Evolutionary conservation across 2,888 invertebrate species (phyloP).

Genomic region (Mallateleia sp.): DNA sequence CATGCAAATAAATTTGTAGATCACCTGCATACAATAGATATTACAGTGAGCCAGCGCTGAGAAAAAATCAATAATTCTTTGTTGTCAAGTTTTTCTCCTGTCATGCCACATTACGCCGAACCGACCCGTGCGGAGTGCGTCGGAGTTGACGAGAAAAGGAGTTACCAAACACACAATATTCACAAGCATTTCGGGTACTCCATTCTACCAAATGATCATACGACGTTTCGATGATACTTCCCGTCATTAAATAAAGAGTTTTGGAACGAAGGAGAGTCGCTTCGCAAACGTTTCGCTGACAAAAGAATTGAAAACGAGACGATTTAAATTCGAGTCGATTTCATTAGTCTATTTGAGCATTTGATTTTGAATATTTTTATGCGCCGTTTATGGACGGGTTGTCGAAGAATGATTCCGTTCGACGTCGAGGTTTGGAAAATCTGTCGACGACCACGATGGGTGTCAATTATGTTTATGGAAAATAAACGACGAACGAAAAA

Average conservation of each 20-base stretch:
- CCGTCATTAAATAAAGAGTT: conserved; percentile 38
- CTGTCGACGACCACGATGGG: too few species aligned
- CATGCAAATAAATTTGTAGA: too few species aligned
- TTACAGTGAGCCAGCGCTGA: too few species aligned
- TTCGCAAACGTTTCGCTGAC: background rate
- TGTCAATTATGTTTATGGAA: background rate
- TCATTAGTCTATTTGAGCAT: background rate
- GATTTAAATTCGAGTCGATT: background rate
- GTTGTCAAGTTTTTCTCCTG: conserved; percentile 88
- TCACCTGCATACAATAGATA: too few species aligned
- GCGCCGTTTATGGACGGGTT: too few species aligned
- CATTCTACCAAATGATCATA: conserved; percentile 63
- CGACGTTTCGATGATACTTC: conserved; percentile 67
- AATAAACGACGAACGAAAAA: conserved; percentile 40
- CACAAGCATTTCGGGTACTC: conserved; percentile 69
- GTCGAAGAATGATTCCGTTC: too few species aligned
- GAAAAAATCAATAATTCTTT: conserved; percentile 89
- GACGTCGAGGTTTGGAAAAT: too few species aligned
- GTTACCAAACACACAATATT: conserved; percentile 75
- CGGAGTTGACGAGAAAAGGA: conserved; percentile 79
- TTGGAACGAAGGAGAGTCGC: background rate
- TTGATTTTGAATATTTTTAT: background rate
- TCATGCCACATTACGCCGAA: conserved; percentile 86
- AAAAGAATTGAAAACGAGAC: background rate
- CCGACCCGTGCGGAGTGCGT: conserved; percentile 79